Conservation (phyloP, 1,140 invertebrate species). For the Eupristina koningsbergeri region DNA sequence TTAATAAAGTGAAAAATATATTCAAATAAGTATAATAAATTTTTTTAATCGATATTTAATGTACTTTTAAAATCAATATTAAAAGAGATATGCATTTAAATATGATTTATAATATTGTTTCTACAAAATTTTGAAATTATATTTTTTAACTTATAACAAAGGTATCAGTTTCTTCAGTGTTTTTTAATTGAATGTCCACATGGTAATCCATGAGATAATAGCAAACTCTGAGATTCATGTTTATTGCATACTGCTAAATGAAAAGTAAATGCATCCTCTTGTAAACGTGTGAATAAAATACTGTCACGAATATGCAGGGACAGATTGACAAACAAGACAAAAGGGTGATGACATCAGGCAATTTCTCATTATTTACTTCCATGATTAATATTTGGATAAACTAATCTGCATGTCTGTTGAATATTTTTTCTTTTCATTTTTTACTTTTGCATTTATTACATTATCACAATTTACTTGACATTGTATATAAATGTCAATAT, state of each 20-base stretch:
- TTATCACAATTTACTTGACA: too few relatives aligned
- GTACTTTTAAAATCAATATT: too few relatives aligned
- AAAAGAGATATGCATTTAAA: too few relatives aligned
- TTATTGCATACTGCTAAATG: slow-evolving; percentile 58
- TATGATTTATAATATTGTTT: neutral
- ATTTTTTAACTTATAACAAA: neutral
- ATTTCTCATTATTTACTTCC: neutral
- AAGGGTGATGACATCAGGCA: slow-evolving; percentile 36
- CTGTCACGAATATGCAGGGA: slow-evolving; percentile 47
- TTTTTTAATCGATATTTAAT: too few relatives aligned
- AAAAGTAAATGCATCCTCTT: slow-evolving; percentile 62
- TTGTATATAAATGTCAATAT: too few relatives aligned
- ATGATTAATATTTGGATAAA: neutral
- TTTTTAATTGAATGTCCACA: neutral
- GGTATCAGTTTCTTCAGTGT: neutral
- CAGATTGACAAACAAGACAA: slow-evolving; percentile 62
- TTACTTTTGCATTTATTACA: too few relatives aligned
- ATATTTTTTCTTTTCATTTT: too few relatives aligned
- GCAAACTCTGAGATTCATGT: neutral
- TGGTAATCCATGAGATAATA: neutral
- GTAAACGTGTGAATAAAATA: slow-evolving; percentile 23
- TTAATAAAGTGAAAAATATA: too few relatives aligned
- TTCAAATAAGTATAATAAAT: too few relatives aligned
- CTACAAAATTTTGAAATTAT: neutral
- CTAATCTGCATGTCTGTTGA: neutral